phyloP scores from a whole-genome alignment of 2,113 vertebrate genomes.

The Pao palembangensis region DNA sequence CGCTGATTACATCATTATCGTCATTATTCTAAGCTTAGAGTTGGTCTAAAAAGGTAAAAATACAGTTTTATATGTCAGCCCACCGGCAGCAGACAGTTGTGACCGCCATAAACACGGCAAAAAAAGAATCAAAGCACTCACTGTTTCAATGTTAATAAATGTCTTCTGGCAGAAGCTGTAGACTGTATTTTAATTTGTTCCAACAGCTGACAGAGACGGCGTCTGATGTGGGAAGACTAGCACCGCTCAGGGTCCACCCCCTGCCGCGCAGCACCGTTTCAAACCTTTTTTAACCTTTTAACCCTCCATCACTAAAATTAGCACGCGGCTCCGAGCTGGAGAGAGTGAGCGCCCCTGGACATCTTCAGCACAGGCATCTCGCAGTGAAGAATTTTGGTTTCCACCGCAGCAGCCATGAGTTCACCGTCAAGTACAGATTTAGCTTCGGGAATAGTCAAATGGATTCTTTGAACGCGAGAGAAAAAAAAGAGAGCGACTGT shows the following conservation, averaged over 20 bases:
- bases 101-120: neutral
- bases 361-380: constrained; percentile 11
- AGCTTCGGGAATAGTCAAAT: constrained; percentile 27
- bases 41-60: too few relatives aligned
- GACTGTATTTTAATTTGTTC: constrained; percentile 1
- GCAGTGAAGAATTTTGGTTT: constrained; percentile 26
- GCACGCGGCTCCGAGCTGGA: constrained; percentile 2
- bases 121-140: neutral
- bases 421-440: constrained; percentile 8
- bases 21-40: too few relatives aligned
- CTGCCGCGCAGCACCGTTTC: neutral
- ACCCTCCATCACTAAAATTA: neutral
- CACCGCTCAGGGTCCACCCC: neutral
- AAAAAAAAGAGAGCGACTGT: too few relatives aligned
- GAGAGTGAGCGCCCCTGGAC: neutral
- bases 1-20: too few relatives aligned
- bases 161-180: constrained; percentile 9
- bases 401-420: constrained; percentile 2
- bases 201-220: neutral
- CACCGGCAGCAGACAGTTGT: neutral
- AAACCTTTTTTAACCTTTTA: neutral
- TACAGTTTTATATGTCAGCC: too few relatives aligned
- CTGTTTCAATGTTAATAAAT: neutral
- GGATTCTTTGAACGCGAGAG: constrained; percentile 37
- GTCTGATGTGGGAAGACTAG: constrained; percentile 2